Percentiles rank a stretch among this genome's conserved stretches.
Conservation (phyloP, 2,113 vertebrate species). For the Dipodomys merriami region DNA sequence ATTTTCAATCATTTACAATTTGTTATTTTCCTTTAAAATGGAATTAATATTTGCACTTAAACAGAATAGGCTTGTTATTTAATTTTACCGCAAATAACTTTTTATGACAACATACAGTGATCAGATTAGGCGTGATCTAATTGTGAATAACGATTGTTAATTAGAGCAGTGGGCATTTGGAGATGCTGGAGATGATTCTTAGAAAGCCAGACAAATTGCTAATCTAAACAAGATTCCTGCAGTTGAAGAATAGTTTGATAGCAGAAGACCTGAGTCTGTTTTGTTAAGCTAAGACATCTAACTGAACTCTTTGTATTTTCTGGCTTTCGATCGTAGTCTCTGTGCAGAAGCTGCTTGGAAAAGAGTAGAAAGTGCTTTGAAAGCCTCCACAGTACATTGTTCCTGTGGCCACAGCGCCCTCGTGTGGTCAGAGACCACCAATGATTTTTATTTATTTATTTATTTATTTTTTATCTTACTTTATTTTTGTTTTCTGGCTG, state of each 20-base stretch:
- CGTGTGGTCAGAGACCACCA: background rate
- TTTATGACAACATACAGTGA: background rate
- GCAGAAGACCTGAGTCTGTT: background rate
- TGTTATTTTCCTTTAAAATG: background rate
- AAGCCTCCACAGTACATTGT: background rate
- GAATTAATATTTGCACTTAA: constrained; percentile 4
- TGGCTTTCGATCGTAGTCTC: background rate
- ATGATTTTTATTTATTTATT: too few relatives aligned
- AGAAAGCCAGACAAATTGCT: background rate
- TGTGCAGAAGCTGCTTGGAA: background rate
- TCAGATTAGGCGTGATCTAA: background rate
- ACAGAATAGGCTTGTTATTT: background rate
- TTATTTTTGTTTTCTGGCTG: too few relatives aligned
- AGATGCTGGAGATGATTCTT: background rate
- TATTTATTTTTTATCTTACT: too few relatives aligned
- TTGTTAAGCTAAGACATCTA: background rate
- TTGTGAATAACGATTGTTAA: background rate
- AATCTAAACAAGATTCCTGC: background rate
- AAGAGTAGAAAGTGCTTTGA: background rate
- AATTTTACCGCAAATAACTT: background rate
- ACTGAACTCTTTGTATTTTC: background rate
- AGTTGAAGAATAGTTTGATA: background rate
- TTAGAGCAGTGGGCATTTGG: background rate
- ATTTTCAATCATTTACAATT: background rate
- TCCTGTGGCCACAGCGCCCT: background rate